Percentiles rank a stretch among this genome's conserved stretches.
Evolutionary conservation across 2,113 vertebrate species (phyloP).

Genomic region (Pitta sordida): DNA sequence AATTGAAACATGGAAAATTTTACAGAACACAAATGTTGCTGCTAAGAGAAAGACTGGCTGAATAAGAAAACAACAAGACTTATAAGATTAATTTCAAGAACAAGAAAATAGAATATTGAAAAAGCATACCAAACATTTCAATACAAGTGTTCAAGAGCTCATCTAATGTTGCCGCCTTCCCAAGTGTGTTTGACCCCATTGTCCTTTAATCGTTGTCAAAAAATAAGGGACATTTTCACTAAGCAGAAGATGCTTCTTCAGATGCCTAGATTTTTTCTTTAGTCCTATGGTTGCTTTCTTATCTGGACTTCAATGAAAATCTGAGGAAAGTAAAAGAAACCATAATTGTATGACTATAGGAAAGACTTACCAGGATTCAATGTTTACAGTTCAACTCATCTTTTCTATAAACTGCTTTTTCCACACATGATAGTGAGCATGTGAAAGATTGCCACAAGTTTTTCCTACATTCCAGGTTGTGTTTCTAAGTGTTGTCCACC

Average conservation of each 20-base stretch:
- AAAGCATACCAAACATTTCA: conserved; percentile 84
- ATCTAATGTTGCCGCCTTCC: conserved; percentile 90
- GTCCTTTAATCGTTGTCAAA: conserved; percentile 71
- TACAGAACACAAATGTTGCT: neutral
- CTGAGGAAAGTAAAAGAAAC: conserved; percentile 54
- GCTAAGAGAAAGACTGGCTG: conserved; percentile 6
- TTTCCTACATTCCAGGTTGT: neutral
- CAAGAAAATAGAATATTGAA: neutral
- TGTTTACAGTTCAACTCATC: neutral
- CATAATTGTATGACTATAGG: neutral
- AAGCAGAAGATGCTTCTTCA: conserved; percentile 39
- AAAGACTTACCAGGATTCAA: neutral
- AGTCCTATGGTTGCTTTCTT: conserved; percentile 28
- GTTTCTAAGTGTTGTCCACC: conserved; percentile 5
- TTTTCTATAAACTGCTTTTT: neutral
- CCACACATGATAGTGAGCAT: neutral
- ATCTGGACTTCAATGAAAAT: conserved; percentile 33
- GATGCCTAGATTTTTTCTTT: conserved; percentile 6
- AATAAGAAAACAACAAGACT: neutral
- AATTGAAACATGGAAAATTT: conserved; percentile 38
- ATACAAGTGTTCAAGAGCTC: conserved; percentile 87
- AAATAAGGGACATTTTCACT: conserved; percentile 69
- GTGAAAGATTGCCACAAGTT: neutral
- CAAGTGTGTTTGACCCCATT: conserved; percentile 89
- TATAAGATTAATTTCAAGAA: neutral